Base-by-base conservation (phyloP, 2,797 vertebrate genomes). In the Tragopan temminckii region DNA sequence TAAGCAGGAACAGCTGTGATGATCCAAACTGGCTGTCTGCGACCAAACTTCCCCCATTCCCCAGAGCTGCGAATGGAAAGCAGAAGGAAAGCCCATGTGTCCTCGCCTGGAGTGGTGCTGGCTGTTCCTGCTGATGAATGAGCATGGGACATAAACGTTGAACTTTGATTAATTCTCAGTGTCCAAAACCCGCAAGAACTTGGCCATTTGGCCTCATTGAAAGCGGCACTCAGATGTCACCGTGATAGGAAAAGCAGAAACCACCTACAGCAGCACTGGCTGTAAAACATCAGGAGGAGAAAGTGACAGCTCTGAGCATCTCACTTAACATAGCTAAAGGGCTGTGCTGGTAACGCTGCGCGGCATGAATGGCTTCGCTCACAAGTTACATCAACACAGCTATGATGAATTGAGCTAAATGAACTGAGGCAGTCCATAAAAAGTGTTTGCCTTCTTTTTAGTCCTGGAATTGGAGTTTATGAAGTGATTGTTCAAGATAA, bases 91-190 rank as follows among this genome's bases (percentile, higher is more conserved):
- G 80, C 25, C 88, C 91, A 61, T 90, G 80, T 67, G 93, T 94
- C 88, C 78, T 74, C 88, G 7, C 68, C 81, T 1, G 80, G 46
- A 82, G 76, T 3, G 14, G 40, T 33, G 75, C 16, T 64, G 94
- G 53, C 93, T 62, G 78, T 4, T 94, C 67, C 75, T 0, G 4
- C 64, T 92, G 95, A 92, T 93, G 88, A 80, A 95, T 92, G 94
- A 95, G 93, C 8, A 0, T 0, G 5, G 86, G 86, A 81, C 78
- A 8, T 42, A 87, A 94, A 83, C 7, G 31, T 23, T 93, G 92
- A 95, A 93, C 95, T 95, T 95, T 92, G 94, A 95, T 96, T 90
- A 94, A 96, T 96, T 87, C 93, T 90, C 43, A 0, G 87, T 79
- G 91, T 88, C 96, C 94, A 61, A 93, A 88, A 81, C 88, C 90